Conservation (phyloP, 2,113 vertebrate species). For the Strigops habroptila region DNA sequence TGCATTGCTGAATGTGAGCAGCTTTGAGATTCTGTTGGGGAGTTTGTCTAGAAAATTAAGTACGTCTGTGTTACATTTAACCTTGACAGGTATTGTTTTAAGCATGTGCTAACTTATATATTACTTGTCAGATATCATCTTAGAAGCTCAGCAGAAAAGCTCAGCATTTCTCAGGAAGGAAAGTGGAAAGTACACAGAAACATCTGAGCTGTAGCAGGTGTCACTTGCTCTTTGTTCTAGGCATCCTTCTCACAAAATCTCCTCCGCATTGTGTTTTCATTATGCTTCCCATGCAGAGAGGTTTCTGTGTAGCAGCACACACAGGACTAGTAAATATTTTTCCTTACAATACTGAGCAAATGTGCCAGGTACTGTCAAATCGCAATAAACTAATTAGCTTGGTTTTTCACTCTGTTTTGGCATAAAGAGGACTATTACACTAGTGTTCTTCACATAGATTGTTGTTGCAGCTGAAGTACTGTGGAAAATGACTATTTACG, state of each 20-base stretch:
- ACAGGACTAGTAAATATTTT: neutral
- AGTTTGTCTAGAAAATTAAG: neutral
- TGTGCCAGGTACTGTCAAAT: neutral
- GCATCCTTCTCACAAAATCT: neutral
- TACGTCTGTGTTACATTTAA: neutral
- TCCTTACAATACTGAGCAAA: neutral
- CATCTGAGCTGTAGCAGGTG: neutral
- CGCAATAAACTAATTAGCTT: neutral
- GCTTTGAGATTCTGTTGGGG: neutral
- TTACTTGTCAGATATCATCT: rapidly evolving
- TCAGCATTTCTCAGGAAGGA: neutral
- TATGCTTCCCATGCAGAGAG: neutral
- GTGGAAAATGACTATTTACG: neutral
- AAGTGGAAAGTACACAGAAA: neutral
- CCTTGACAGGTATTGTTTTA: neutral
- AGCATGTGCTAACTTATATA: neutral
- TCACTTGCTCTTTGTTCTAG: neutral
- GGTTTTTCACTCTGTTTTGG: neutral
- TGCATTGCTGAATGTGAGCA: neutral
- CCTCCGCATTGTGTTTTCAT: neutral
- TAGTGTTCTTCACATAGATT: neutral
- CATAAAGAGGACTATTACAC: neutral
- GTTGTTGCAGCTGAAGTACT: neutral
- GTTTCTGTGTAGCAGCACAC: neutral
- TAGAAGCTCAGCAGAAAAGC: neutral